Percentiles rank a stretch among this genome's conserved stretches.
These are phyloP conservation scores for Ceratotherium simum DNA, from an alignment of 2,113 vertebrate genomes.

Conservation along the genomic window DNA sequence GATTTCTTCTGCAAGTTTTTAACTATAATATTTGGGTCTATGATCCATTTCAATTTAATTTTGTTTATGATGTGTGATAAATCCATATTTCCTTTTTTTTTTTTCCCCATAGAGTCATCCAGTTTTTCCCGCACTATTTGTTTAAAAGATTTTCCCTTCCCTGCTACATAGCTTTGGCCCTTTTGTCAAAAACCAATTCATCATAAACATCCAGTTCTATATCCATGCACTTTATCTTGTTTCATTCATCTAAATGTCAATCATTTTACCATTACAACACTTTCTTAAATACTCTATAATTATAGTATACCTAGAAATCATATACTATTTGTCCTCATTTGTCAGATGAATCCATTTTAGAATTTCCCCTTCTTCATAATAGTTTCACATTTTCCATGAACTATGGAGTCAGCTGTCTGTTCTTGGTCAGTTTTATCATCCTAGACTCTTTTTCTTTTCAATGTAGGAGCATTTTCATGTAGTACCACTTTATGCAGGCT, in stretches of 20 bases:
- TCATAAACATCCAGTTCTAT: not conserved
- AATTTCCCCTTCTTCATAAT: not conserved
- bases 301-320: not conserved
- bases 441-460: not conserved
- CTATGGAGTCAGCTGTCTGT: accelerated
- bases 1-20: not conserved
- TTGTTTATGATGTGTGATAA: not conserved
- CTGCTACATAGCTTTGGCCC: not conserved
- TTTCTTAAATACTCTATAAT: not conserved
- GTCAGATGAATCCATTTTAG: not conserved
- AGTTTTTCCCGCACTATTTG: not conserved
- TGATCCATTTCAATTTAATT: not conserved
- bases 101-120: not conserved
- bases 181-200: not conserved
- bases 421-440: not conserved
- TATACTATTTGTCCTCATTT: not conserved
- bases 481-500: not conserved
- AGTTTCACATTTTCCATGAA: not conserved
- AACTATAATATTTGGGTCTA: not conserved
- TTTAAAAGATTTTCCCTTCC: not conserved
- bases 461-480: not conserved
- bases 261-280: not conserved
- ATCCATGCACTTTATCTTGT: not conserved
- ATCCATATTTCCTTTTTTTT: not conserved
- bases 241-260: not conserved